phyloP scores from a whole-genome alignment of 2,113 vertebrate species.

The Scomber japonicus region DNA sequence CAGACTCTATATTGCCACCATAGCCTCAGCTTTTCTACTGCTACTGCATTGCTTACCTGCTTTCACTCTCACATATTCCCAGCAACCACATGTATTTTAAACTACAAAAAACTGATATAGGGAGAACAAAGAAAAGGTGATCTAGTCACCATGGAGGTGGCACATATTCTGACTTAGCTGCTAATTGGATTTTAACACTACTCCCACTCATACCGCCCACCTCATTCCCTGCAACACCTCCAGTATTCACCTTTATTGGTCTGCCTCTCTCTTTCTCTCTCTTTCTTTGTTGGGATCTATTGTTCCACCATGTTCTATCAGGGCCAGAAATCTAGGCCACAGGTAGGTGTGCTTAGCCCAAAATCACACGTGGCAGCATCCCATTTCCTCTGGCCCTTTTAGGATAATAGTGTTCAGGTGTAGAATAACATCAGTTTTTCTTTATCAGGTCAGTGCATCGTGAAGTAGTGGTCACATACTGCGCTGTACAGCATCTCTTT shows the following conservation, averaged over 20 bases:
- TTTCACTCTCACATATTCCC: background rate
- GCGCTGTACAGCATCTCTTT: background rate
- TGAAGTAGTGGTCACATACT: background rate
- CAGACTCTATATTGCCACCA: background rate
- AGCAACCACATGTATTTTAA: background rate
- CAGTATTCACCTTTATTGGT: background rate
- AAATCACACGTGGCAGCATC: conserved; percentile 37
- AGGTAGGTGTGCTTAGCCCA: conserved; percentile 25
- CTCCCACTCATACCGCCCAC: conserved; percentile 41
- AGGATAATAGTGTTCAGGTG: conserved; percentile 4
- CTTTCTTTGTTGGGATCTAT: background rate
- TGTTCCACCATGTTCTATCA: conserved; percentile 32
- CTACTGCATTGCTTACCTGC: background rate
- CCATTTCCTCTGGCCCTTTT: conserved; percentile 47
- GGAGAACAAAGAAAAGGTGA: conserved; percentile 37
- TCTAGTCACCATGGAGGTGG: conserved; percentile 60
- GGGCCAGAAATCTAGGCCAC: conserved; percentile 53
- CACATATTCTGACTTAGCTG: conserved; percentile 26
- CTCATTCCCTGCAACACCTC: background rate
- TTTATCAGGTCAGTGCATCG: background rate
- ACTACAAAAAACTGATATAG: background rate
- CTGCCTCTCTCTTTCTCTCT: background rate
- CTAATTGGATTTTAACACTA: conserved; percentile 50
- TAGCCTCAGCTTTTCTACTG: too few species aligned
- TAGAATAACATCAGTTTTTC: conserved; percentile 24